Percentiles rank a stretch among this genome's conserved stretches.
Conservation (phyloP, 2,888 invertebrate species). For the Agonum fuliginosum region DNA sequence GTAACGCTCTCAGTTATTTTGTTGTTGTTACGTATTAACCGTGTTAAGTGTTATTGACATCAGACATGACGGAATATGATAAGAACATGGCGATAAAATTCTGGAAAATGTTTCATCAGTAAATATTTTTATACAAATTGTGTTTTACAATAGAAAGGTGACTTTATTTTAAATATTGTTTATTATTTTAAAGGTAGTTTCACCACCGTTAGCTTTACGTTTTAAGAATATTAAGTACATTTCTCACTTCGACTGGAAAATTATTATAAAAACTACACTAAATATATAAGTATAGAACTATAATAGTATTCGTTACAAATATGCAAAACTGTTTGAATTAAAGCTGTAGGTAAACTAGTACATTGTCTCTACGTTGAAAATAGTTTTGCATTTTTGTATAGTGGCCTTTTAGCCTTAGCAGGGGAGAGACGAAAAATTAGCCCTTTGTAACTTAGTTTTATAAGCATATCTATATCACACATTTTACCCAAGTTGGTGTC, state of each 20-base stretch:
- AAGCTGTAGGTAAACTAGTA: constrained; percentile 6
- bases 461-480: too few relatives aligned
- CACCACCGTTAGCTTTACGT: constrained; percentile 22
- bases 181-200: constrained; percentile 12
- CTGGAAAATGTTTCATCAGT: too few relatives aligned
- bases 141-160: constrained; percentile 9
- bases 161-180: too few relatives aligned
- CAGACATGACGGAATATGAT: constrained; percentile 35
- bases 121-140: too few relatives aligned
- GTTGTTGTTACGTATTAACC: too few relatives aligned
- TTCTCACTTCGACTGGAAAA: constrained; percentile 14
- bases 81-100: constrained; percentile 42
- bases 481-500: too few relatives aligned
- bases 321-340: constrained; percentile 20
- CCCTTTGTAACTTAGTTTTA: too few relatives aligned
- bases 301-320: constrained; percentile 20
- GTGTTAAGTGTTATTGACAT: constrained; percentile 41
- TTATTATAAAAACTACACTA: constrained; percentile 21
- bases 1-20: too few relatives aligned
- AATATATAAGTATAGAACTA: constrained; percentile 23
- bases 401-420: background rate
- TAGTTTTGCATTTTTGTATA: constrained; percentile 23
- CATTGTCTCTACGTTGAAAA: too few relatives aligned
- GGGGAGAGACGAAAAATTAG: too few relatives aligned
- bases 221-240: constrained; percentile 37